Evolutionary conservation across 2,113 vertebrate genomes (phyloP).

Genomic region (Epinephelus lanceolatus): DNA sequence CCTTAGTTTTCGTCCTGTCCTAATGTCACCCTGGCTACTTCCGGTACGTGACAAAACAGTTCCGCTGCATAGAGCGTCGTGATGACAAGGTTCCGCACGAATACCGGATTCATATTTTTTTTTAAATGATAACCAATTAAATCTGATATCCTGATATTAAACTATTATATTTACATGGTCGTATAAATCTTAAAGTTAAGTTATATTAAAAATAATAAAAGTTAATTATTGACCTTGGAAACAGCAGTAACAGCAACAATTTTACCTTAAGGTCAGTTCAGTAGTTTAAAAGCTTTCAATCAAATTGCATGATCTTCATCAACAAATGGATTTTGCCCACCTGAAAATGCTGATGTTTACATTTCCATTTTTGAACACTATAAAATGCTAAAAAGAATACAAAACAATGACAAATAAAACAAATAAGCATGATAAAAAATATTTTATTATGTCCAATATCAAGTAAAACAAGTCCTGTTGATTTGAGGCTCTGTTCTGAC

Average conservation of each 20-base stretch:
- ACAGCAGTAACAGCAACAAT: too few species aligned
- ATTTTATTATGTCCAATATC: not conserved
- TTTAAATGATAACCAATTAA: not conserved
- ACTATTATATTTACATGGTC: not conserved
- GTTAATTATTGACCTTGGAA: constrained; percentile 7
- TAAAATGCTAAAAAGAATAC: not conserved
- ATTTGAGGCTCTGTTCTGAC: not conserved
- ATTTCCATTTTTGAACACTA: not conserved
- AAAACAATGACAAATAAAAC: not conserved
- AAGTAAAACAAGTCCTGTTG: not conserved
- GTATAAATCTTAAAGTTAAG: too few species aligned
- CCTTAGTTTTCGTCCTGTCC: constrained; percentile 46
- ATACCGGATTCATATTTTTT: too few species aligned
- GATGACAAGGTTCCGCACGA: constrained; percentile 60
- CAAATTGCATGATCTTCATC: not conserved
- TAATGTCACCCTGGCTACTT: constrained; percentile 81
- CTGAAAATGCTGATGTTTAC: not conserved
- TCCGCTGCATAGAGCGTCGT: not conserved
- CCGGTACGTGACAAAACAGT: constrained; percentile 69
- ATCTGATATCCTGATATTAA: not conserved
- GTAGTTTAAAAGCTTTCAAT: not conserved
- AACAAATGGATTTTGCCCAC: not conserved
- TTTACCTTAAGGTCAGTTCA: not conserved
- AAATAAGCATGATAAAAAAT: not conserved
- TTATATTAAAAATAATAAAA: not conserved